Conservation (phyloP, 2,888 invertebrate species). For the Drosophila anomalipes region DNA sequence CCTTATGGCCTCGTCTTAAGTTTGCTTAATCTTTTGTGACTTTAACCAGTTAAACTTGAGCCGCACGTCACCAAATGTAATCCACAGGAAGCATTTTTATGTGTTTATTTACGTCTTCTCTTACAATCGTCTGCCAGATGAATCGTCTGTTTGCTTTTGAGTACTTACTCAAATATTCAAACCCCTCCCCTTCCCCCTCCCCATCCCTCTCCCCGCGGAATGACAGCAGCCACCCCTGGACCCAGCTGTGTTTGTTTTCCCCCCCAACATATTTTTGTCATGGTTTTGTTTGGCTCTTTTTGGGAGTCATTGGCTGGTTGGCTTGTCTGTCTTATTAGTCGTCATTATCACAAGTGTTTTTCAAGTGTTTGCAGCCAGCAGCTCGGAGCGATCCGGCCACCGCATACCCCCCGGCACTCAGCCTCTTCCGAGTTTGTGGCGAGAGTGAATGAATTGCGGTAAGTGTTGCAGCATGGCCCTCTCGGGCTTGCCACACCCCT, state of each 20-base stretch:
- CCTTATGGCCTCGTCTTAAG: not conserved
- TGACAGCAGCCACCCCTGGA: conserved; percentile 10
- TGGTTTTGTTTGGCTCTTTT: conserved; percentile 19
- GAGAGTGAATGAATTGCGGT: conserved; percentile 45
- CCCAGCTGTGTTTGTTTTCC: conserved; percentile 68
- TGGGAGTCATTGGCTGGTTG: conserved; percentile 48
- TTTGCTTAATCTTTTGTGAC: not conserved
- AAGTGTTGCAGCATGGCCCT: conserved; percentile 67
- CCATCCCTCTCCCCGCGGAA: not conserved
- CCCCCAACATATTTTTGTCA: conserved; percentile 14
- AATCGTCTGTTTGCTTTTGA: conserved; percentile 24
- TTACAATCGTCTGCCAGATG: conserved; percentile 3
- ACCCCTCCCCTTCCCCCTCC: not conserved
- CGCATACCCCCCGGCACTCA: not conserved
- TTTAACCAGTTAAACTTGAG: not conserved
- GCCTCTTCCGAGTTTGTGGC: conserved; percentile 4
- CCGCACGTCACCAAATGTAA: not conserved
- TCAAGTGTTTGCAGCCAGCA: conserved; percentile 54
- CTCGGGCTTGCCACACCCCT: conserved; percentile 17
- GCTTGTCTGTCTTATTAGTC: conserved; percentile 77
- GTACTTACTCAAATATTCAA: not conserved
- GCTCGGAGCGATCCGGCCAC: conserved; percentile 4
- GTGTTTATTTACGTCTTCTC: not conserved
- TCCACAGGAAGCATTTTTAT: conserved; percentile 28
- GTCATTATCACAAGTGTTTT: conserved; percentile 79